Base-by-base conservation (phyloP, 1,140 invertebrate species). In the Penaeus chinensis region DNA sequence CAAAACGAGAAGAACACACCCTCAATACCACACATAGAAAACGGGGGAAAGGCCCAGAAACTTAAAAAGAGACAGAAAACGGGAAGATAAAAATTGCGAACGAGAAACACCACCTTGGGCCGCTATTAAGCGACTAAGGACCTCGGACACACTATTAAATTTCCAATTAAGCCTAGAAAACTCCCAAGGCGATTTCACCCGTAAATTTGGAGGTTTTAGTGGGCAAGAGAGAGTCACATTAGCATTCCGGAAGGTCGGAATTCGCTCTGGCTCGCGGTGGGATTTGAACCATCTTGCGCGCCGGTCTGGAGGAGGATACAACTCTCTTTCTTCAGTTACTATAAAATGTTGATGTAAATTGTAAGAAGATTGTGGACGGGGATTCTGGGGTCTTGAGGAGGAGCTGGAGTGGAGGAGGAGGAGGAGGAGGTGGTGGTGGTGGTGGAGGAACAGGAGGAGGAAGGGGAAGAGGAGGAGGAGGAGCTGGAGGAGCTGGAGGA, bases 261-360 rank as follows among this genome's bases (percentile, higher is more conserved):
- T n/a, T 65, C 80, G 27, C 37, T 42, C 61, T 16, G 22, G 22
- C 27, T 61, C 20, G n/a, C 69, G 37, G 20, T 54, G 86, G 71
- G 63, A 87, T 66, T 63, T 78, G 47, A 69, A 60, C 80, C 86
- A 63, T 82, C 22, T 27, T 61, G 81, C 22, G 11, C 27, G n/a
- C n/a, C 13, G 71, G 83, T 22, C 61, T 77, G 54, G 71, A 62
- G 83, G 71, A 71, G 83, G 83, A 27, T 85, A 71, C 62, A 42
- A 62, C 86, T 82, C 86, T 82, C 80, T 76, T 42, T 69, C 80
- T 82, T 83, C 66, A 87, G 86, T 87, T 87, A 87, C 86, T 87
- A 87, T 87, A 87, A 87, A 87, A 87, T 87, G 86, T 87, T 87
- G 86, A 87, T 87, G 86, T 87, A 87, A 87, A 87, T 87, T 87